A percentile compares a stretch with the other conserved stretches of the same genome.
Evolutionary conservation across 2,113 vertebrate genomes (phyloP).

Genomic region (Calonectris borealis): DNA sequence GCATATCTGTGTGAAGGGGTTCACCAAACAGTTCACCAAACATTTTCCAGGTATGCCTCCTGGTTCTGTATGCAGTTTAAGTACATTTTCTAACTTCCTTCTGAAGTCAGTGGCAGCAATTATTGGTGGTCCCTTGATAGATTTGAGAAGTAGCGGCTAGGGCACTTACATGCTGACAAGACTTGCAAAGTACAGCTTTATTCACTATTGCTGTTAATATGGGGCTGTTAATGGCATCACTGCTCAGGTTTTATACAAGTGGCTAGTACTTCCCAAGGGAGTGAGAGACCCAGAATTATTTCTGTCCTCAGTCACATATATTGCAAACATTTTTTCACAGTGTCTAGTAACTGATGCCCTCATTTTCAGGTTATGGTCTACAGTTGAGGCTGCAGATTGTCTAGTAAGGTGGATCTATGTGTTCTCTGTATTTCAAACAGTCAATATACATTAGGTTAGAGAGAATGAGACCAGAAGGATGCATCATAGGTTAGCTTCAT

Average conservation of each 20-base stretch:
- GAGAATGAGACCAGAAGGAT: neutral
- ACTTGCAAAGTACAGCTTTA: neutral
- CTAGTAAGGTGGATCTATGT: neutral
- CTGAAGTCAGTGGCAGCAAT: neutral
- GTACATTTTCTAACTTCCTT: neutral
- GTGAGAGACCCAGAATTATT: neutral
- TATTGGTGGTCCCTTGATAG: neutral
- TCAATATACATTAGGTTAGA: neutral
- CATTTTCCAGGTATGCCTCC: neutral
- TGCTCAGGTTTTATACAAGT: neutral
- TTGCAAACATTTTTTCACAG: neutral
- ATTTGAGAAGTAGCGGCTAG: neutral
- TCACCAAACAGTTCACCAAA: neutral
- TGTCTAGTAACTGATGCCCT: neutral
- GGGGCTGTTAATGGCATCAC: neutral
- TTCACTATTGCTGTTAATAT: rapidly evolving
- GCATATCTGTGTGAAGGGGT: rapidly evolving
- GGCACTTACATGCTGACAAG: neutral
- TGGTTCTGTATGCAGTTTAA: neutral
- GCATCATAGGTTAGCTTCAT: neutral
- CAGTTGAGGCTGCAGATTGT: neutral
- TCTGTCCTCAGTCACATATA: neutral
- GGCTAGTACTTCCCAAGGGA: neutral
- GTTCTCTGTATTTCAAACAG: neutral
- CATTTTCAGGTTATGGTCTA: neutral